A percentile compares a stretch with the other conserved stretches of the same genome.
Conservation (phyloP, 1,140 invertebrate genomes). For the Drosophila parabipectinata region DNA sequence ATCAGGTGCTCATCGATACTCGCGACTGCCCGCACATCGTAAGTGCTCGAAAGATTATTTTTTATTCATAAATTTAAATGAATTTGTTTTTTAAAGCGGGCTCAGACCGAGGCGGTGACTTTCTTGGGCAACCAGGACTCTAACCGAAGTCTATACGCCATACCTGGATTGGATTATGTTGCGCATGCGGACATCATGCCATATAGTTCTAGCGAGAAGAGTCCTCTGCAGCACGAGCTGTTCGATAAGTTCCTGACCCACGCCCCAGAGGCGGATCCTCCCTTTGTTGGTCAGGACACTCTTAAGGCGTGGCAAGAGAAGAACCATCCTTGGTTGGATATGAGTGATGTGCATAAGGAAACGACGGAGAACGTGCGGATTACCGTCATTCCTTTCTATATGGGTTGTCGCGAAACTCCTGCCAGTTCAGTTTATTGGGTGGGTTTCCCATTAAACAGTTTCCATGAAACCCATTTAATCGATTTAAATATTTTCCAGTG, state of each 20-base stretch:
- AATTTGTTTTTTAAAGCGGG: constrained; percentile 87
- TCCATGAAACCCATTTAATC: neutral
- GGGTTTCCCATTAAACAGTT: constrained; percentile 52
- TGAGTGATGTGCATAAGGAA: constrained; percentile 98
- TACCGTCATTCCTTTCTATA: constrained; percentile 98
- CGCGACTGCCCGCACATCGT: constrained; percentile 98
- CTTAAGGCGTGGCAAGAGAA: constrained; percentile 98
- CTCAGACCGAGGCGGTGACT: constrained; percentile 98
- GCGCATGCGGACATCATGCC: constrained; percentile 97
- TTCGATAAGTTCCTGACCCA: constrained; percentile 97
- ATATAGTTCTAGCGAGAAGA: constrained; percentile 90
- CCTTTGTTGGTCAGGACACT: constrained; percentile 95
- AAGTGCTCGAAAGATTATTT: constrained; percentile 81
- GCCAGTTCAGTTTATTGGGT: constrained; percentile 97
- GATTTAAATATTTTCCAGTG: constrained; percentile 86
- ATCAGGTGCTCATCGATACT: constrained; percentile 98
- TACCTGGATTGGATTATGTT: constrained; percentile 98
- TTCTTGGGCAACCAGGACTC: constrained; percentile 98
- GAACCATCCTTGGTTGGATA: constrained; percentile 98
- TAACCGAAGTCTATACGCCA: constrained; percentile 95
- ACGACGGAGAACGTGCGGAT: constrained; percentile 97
- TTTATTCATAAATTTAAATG: neutral
- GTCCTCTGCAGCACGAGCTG: constrained; percentile 95
- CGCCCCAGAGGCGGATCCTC: constrained; percentile 91
- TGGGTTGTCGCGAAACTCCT: constrained; percentile 92